These are phyloP conservation scores for Gymnocheta viridis DNA, from an alignment of 2,888 invertebrate genomes.

Conservation along the genomic window DNA sequence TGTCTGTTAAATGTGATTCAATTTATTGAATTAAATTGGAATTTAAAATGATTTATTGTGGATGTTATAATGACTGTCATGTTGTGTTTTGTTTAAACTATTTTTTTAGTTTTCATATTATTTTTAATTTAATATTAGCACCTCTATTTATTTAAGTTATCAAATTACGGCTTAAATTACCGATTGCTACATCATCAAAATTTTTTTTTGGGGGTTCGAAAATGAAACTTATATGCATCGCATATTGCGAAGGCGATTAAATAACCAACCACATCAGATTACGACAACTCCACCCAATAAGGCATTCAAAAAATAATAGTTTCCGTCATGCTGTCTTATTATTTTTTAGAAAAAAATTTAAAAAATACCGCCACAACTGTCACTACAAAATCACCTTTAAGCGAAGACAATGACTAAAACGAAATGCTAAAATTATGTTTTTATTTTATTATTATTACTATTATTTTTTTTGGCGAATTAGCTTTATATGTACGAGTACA, in stretches of 20 bases:
- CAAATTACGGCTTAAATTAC: slow-evolving; percentile 7
- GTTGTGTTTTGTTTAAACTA: neutral
- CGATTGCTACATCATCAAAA: slow-evolving; percentile 3
- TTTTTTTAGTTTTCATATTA: neutral
- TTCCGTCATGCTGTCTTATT: slow-evolving; percentile 54
- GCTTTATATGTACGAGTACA: neutral
- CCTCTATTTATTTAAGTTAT: slow-evolving; percentile 5
- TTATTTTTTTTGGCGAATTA: slow-evolving; percentile 46
- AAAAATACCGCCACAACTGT: slow-evolving; percentile 35
- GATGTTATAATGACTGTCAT: slow-evolving; percentile 1
- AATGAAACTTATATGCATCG: slow-evolving; percentile 36
- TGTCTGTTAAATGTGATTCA: neutral
- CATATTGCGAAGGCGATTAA: slow-evolving; percentile 29
- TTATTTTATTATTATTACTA: too few relatives aligned
- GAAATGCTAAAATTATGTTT: slow-evolving; percentile 26
- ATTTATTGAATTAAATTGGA: slow-evolving; percentile 13
- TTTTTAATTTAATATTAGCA: slow-evolving; percentile 1
- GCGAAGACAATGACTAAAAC: slow-evolving; percentile 16
- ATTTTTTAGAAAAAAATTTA: neutral
- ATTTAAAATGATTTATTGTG: slow-evolving; percentile 35
- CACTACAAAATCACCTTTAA: slow-evolving; percentile 30
- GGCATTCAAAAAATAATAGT: slow-evolving; percentile 45
- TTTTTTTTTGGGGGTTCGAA: slow-evolving; percentile 9
- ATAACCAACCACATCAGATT: slow-evolving; percentile 46
- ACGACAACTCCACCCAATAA: slow-evolving; percentile 41